Evolutionary conservation across 2,113 vertebrate genomes (phyloP).

Genomic region (Perognathus longimembris): DNA sequence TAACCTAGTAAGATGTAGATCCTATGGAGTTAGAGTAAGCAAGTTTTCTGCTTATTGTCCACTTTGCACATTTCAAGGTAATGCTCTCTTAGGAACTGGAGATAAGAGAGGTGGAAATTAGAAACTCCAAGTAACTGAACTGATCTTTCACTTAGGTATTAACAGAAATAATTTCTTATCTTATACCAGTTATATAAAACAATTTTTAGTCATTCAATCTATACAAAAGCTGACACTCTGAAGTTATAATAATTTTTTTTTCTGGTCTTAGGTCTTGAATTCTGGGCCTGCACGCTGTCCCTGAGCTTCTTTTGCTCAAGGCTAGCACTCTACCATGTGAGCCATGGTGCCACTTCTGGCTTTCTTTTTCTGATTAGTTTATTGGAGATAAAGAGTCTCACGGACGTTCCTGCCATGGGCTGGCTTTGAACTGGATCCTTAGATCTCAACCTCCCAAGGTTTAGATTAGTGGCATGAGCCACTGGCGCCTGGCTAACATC

Average conservation of each 20-base stretch:
- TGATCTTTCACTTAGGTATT: slow-evolving; percentile 36
- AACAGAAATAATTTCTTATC: slow-evolving; percentile 42
- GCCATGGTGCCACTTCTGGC: too few relatives aligned
- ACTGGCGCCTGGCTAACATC: too few relatives aligned
- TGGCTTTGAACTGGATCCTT: too few relatives aligned
- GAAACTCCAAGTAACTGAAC: neutral
- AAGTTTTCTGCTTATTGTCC: neutral
- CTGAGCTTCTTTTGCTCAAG: too few relatives aligned
- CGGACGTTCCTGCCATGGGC: too few relatives aligned
- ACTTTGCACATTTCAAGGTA: slow-evolving; percentile 29
- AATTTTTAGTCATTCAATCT: slow-evolving; percentile 57
- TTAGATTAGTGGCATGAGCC: too few relatives aligned
- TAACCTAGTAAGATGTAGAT: neutral
- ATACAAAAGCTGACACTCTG: slow-evolving; percentile 57
- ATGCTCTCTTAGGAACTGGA: slow-evolving; percentile 22
- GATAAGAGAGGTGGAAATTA: slow-evolving; percentile 12
- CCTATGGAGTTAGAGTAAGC: neutral
- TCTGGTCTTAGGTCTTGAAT: too few relatives aligned
- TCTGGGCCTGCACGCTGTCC: too few relatives aligned
- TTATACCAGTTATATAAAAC: slow-evolving; percentile 47
- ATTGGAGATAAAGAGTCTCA: too few relatives aligned
- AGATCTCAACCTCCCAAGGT: too few relatives aligned
- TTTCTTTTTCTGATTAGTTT: too few relatives aligned
- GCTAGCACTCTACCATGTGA: too few relatives aligned
- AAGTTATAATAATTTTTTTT: slow-evolving; percentile 65